Percentiles rank a stretch among this genome's conserved stretches.
These are phyloP conservation scores for Augochlorella aurata DNA, from an alignment of 2,888 invertebrate species.

Conservation along the genomic window DNA sequence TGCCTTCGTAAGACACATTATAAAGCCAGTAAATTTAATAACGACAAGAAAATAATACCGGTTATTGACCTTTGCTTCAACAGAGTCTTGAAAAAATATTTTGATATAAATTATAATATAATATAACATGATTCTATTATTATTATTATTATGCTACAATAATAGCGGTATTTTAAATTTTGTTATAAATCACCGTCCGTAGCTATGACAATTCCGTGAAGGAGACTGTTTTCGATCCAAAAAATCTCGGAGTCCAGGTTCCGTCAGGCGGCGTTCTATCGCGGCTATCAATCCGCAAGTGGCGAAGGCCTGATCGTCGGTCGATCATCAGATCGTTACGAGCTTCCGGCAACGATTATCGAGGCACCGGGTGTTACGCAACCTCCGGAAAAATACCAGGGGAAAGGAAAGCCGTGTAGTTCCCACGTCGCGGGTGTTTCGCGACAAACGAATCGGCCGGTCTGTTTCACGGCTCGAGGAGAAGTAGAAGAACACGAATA, in stretches of 20 bases:
- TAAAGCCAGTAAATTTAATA: too few species aligned
- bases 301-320: constrained; percentile 25
- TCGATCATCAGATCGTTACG: constrained; percentile 33
- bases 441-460: constrained; percentile 70
- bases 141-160: too few species aligned
- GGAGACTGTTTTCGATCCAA: not conserved
- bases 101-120: too few species aligned
- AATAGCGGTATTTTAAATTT: too few species aligned
- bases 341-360: constrained; percentile 43
- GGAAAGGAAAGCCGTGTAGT: constrained; percentile 14
- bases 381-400: constrained; percentile 10
- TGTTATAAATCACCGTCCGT: too few species aligned
- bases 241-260: not conserved
- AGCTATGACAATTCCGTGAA: not conserved
- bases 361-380: constrained; percentile 13
- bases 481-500: not conserved
- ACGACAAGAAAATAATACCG: too few species aligned
- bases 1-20: too few species aligned
- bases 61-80: too few species aligned
- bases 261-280: constrained; percentile 1
- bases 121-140: too few species aligned
- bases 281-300: constrained; percentile 24
- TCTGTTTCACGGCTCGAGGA: not conserved
- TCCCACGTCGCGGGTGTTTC: constrained; percentile 59
- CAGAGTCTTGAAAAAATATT: too few species aligned